phyloP scores from a whole-genome alignment of 2,888 invertebrate genomes.

The Cremastobaeus sp. region DNA sequence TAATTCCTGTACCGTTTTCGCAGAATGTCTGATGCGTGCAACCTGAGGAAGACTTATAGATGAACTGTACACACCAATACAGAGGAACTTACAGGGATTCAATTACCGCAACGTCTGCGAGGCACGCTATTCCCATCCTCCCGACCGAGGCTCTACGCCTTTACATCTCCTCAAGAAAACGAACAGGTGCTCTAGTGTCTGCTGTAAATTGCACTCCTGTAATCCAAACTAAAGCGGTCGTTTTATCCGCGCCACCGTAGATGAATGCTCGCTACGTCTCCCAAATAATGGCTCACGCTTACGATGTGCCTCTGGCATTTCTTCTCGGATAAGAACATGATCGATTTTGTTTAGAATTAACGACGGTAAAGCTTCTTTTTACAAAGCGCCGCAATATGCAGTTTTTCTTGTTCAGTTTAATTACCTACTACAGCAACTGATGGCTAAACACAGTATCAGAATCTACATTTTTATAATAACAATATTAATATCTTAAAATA shows the following conservation, averaged over 20 bases:
- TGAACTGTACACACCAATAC: slow-evolving; percentile 67
- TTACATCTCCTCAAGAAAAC: slow-evolving; percentile 73
- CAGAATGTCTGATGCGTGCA: slow-evolving; percentile 58
- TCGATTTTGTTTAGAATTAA: slow-evolving; percentile 46
- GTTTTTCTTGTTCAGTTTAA: too few relatives aligned
- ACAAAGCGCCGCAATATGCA: too few relatives aligned
- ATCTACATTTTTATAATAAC: too few relatives aligned
- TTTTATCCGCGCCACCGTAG: slow-evolving; percentile 76
- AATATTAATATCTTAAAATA: too few relatives aligned
- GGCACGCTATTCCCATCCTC: slow-evolving; percentile 75
- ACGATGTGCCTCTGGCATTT: slow-evolving; percentile 63
- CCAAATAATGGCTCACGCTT: slow-evolving; percentile 71
- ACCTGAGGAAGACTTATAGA: slow-evolving; percentile 66
- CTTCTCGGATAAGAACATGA: slow-evolving; percentile 63
- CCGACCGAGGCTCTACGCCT: slow-evolving; percentile 66
- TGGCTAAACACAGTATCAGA: too few relatives aligned
- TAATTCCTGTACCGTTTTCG: slow-evolving; percentile 57
- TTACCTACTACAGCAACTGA: too few relatives aligned
- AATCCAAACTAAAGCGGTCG: slow-evolving; percentile 78
- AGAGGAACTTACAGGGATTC: slow-evolving; percentile 75
- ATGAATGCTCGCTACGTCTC: slow-evolving; percentile 77
- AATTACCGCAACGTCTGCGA: slow-evolving; percentile 78
- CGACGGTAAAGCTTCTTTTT: too few relatives aligned
- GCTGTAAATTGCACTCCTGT: slow-evolving; percentile 77
- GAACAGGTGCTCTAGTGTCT: slow-evolving; percentile 77